Percentiles rank a stretch among this genome's conserved stretches.
Evolutionary conservation across 2,113 vertebrate genomes (phyloP).

Genomic region (Dendropsophus ebraccatus): DNA sequence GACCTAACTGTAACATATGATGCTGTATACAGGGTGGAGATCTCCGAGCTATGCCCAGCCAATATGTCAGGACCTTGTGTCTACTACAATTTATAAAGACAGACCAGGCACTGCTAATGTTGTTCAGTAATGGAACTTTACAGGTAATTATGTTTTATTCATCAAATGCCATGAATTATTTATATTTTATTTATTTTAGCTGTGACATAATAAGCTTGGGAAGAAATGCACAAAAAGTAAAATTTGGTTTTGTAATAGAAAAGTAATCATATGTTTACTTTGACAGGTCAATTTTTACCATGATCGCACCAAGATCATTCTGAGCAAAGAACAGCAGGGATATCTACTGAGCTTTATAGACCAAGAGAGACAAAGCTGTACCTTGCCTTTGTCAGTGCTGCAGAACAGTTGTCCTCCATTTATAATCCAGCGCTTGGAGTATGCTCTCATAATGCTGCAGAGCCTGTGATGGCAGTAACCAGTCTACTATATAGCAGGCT

Average conservation of each 20-base stretch:
- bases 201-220: no score
- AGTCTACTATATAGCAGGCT: not conserved
- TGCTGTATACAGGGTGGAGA: slow-evolving; percentile 49
- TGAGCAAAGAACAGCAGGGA: slow-evolving; percentile 69
- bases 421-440: slow-evolving; percentile 71
- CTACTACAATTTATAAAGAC: slow-evolving; percentile 82
- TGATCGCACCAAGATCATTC: slow-evolving; percentile 77
- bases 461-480: not conserved
- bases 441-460: slow-evolving; percentile 76
- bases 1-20: not conserved
- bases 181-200: no score
- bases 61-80: slow-evolving; percentile 66
- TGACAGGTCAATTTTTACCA: slow-evolving; percentile 80
- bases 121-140: slow-evolving; percentile 81
- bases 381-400: slow-evolving; percentile 72
- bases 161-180: not conserved
- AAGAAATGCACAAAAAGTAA: not conserved
- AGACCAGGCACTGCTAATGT: slow-evolving; percentile 76
- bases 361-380: slow-evolving; percentile 68
- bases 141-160: slow-evolving; percentile 70
- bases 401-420: slow-evolving; percentile 70
- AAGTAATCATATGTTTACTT: not conserved
- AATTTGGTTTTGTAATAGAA: not conserved
- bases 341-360: slow-evolving; percentile 79
- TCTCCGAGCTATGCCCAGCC: slow-evolving; percentile 52